Evolutionary conservation across 2,113 vertebrate species (phyloP), one percentile per base, ranked within the genome.

Genomic region (Xiphophorus maculatus): DNA sequence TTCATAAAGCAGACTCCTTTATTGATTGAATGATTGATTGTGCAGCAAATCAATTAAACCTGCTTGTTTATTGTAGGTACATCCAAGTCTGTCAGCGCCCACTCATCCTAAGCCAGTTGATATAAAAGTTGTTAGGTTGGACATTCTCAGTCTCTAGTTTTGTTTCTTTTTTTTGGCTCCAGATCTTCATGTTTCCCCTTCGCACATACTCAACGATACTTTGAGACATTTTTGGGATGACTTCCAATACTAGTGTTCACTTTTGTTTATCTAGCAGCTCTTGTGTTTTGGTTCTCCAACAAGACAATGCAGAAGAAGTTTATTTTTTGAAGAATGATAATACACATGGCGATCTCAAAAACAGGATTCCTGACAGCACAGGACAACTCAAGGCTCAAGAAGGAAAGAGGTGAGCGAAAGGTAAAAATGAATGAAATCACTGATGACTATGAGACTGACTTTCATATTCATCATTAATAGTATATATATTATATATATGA

Each of bases 41-140:
- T 40, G 22, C 51, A 66, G 27, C 17, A 42, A 42, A n/a, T 75
- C 62, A 70, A 79, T 85, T 71, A 68, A 37, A 14, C n/a, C 65
- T 69, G 60, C 69, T 54, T 88, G 77, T 81, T 88, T 85, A 62
- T 74, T 76, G 37, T 65, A 32, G 27, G 73, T 66, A 30, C 73
- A 54, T 71, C 68, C 63, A 82, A 80, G 9, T 82, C 35, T 71
- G 83, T 86, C 71, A 10, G 35, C 35, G 74, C 68, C 67, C 42
- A 22, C 63, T 2, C 28, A 42, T 27, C 37, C 61, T 67, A 74
- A 68, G 40, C 40, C 33, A 11, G 32, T 72, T 28, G 65, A 81
- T 48, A 63, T 15, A 65, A 78, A 75, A 69, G 33, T 7, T 66
- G 28, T 72, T 84, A 63, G 63, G 83, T 79, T 85, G 66, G 58